Percentiles rank a stretch among this genome's conserved stretches.
Evolutionary conservation across 2,797 vertebrate species (phyloP).

Genomic region (Limosa lapponica): DNA sequence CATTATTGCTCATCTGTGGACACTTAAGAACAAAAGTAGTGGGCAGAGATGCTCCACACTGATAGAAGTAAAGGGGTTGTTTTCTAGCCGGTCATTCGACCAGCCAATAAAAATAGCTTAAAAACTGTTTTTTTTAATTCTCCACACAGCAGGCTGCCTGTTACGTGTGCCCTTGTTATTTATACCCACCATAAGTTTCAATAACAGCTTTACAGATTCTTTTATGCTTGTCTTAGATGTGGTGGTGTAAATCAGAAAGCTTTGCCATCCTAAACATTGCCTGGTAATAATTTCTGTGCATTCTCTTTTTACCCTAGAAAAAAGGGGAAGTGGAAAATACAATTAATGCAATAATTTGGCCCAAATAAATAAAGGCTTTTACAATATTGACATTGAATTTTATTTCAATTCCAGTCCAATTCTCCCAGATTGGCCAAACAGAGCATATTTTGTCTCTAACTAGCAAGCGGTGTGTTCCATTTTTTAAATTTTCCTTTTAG

Average conservation of each 20-base stretch:
- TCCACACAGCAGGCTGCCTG: not conserved
- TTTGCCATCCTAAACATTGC: slow-evolving; percentile 45
- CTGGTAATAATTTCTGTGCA: not conserved
- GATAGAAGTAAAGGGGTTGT: not conserved
- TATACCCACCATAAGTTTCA: not conserved
- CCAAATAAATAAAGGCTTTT: slow-evolving; percentile 12
- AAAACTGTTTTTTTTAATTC: not conserved
- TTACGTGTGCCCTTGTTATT: slow-evolving; percentile 19
- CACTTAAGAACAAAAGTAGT: not conserved
- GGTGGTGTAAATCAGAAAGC: slow-evolving; percentile 31
- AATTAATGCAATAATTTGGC: slow-evolving; percentile 18
- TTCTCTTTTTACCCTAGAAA: not conserved
- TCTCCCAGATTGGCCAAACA: not conserved
- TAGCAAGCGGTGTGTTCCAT: not conserved
- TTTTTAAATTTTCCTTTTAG: not conserved
- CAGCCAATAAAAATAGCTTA: slow-evolving; percentile 21
- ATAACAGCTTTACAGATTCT: slow-evolving; percentile 16
- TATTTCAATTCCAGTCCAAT: not conserved
- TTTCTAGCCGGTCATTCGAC: not conserved
- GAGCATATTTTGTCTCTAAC: not conserved
- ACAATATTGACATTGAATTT: not conserved
- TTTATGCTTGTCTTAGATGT: slow-evolving; percentile 23
- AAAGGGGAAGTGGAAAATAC: slow-evolving; percentile 25
- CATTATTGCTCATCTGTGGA: not conserved
- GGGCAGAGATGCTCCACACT: not conserved